Percentiles rank a stretch among this genome's conserved stretches.
Conservation (phyloP, 2,113 vertebrate species). For the Poecilia latipinna region DNA sequence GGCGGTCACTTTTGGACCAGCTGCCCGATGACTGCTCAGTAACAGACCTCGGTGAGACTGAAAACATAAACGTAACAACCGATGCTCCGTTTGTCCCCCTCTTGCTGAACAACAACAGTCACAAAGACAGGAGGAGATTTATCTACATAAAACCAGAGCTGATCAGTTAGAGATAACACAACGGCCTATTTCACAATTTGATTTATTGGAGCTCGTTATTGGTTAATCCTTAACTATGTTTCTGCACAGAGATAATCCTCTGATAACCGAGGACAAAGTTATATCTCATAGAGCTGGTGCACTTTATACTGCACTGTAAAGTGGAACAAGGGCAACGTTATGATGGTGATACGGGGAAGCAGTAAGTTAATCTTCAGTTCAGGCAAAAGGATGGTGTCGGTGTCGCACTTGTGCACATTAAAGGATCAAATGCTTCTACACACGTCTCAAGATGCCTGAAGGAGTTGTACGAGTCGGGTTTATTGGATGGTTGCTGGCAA, state of each 20-base stretch:
- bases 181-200: background rate
- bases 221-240: background rate
- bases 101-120: background rate
- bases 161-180: background rate
- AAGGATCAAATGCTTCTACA: background rate
- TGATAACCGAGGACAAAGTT: conserved; percentile 5
- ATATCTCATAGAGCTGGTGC: background rate
- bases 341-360: conserved; percentile 5
- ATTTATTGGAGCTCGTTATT: background rate
- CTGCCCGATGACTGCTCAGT: conserved; percentile 80
- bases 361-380: background rate
- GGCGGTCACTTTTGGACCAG: conserved; percentile 65
- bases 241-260: background rate
- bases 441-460: conserved; percentile 15
- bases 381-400: background rate
- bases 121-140: background rate
- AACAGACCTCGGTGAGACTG: conserved; percentile 86
- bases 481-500: conserved; percentile 36
- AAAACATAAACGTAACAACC: background rate
- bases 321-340: conserved; percentile 2
- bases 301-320: conserved; percentile 1
- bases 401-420: conserved; percentile 8
- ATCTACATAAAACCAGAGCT: background rate
- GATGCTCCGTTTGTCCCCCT: background rate
- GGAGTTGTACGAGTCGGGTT: conserved; percentile 10